phyloP scores from a whole-genome alignment of 2,113 vertebrate species.

The Gorilla gorilla region DNA sequence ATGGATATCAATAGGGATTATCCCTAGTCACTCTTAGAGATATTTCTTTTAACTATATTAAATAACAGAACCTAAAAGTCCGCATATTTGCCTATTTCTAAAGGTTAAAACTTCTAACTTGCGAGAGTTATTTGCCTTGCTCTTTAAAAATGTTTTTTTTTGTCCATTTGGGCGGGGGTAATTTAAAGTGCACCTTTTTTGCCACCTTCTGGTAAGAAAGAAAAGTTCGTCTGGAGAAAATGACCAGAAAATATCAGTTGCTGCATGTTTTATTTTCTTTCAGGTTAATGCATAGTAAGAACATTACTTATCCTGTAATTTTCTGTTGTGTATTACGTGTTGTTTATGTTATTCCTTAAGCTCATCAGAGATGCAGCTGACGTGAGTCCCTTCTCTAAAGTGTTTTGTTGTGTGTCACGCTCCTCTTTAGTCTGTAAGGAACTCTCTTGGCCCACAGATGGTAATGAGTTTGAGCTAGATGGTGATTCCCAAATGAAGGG shows the following conservation, averaged over 20 bases:
- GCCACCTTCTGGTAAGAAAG: conserved; percentile 77
- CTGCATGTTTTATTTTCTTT: not conserved
- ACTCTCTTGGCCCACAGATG: not conserved
- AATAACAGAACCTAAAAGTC: conserved; percentile 71
- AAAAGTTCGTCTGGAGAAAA: not conserved
- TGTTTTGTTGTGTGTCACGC: not conserved
- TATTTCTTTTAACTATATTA: conserved; percentile 75
- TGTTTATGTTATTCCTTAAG: not conserved
- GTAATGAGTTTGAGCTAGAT: not conserved
- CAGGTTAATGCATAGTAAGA: not conserved
- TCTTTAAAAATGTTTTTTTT: not conserved
- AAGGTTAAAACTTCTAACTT: conserved; percentile 51
- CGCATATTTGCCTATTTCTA: conserved; percentile 51
- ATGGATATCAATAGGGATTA: conserved; percentile 73
- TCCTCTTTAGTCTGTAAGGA: not conserved
- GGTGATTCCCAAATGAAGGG: not conserved
- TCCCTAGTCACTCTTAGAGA: conserved; percentile 71
- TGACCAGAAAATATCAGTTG: too few relatives aligned
- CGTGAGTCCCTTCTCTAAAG: not conserved
- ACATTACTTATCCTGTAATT: not conserved
- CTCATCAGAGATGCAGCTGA: not conserved
- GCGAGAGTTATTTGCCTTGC: not conserved
- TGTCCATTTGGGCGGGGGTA: rapidly evolving
- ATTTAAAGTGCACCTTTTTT: not conserved
- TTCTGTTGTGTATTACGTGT: not conserved